A percentile compares a stretch with the other conserved stretches of the same genome.
Conservation (phyloP, 2,888 invertebrate genomes). For the Aphidoletes aphidimyza region DNA sequence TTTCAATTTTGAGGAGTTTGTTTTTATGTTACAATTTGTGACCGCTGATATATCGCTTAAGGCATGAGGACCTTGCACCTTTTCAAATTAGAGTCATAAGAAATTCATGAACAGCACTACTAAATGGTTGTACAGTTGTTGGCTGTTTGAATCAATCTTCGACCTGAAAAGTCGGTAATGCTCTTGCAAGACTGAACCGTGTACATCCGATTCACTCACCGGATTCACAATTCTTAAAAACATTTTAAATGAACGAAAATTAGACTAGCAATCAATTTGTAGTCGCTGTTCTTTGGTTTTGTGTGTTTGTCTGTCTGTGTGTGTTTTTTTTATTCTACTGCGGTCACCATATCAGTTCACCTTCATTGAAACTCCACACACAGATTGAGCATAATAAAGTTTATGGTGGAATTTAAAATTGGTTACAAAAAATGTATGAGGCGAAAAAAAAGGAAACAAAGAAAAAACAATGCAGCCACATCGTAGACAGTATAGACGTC, state of each 20-base stretch:
- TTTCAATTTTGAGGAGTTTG: neutral
- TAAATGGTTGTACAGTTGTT: too few species aligned
- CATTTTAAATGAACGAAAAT: conserved; percentile 23
- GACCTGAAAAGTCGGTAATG: too few species aligned
- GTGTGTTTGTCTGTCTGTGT: too few species aligned
- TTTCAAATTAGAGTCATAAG: neutral
- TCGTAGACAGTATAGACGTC: neutral
- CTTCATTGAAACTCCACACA: neutral
- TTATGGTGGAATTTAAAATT: conserved; percentile 24
- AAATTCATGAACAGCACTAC: neutral
- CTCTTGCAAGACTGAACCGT: too few species aligned
- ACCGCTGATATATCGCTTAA: too few species aligned
- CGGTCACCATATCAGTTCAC: neutral
- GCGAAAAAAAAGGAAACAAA: neutral
- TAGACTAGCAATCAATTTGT: conserved; percentile 33
- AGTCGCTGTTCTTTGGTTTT: too few species aligned
- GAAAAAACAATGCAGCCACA: too few species aligned
- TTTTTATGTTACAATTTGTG: neutral
- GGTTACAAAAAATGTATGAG: neutral
- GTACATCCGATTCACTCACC: neutral
- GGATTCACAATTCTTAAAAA: neutral
- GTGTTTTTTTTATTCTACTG: neutral
- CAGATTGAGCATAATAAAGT: neutral
- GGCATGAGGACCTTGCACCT: neutral
- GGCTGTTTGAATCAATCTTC: neutral